Base-by-base conservation (phyloP, 2,888 invertebrate species). In the Acanthosepion lycidas region DNA sequence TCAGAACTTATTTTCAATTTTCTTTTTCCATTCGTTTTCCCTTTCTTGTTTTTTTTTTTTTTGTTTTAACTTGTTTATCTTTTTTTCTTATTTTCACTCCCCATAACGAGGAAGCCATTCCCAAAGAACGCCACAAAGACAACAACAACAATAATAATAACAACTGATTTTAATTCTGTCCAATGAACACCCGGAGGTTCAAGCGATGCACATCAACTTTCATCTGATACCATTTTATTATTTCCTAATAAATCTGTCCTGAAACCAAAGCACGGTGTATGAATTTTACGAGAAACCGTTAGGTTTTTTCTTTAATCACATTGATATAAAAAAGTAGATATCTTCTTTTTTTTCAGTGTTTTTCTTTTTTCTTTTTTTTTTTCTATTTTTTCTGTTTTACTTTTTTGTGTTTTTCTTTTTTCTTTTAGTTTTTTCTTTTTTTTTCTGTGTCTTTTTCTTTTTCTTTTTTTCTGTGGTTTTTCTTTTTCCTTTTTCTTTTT, bases 231-330 rank as follows among this genome's bases (percentile, higher is more conserved):
- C 78, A 78, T 78, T 78, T 78, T 78, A 78, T 78, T 78, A 78
- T n/a, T 78, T 78, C n/a, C 78, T n/a, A 78, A 78, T 78, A 78
- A 78, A 78, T 78, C 78, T 78, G 78, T 78, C 78, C 78, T n/a
- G n/a, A 78, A 78, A 78, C 8, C 28, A 9, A n/a, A 78, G 78
- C 78, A n/a, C n/a, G 78, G 78, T n/a, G 78, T 8, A 78, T 78
- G 78, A 78, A 78, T 78, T 64, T 78, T 78, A 78, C 15, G 78
- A 78, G 28, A 78, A 78, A n/a, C 8, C 12, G n/a, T n/a, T 78
- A 15, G n/a, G 78, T 28, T 78, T n/a, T 33, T 28, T n/a, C 18
- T 78, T 78, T 78, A 78, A 78, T 78, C 78, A n/a, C n/a, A 9
- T 28, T n/a, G 78, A 28, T 78, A 78, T 78, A n/a, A 78, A n/a